Base-by-base conservation (phyloP, 2,888 invertebrate species). In the Drosophila mulleri region DNA sequence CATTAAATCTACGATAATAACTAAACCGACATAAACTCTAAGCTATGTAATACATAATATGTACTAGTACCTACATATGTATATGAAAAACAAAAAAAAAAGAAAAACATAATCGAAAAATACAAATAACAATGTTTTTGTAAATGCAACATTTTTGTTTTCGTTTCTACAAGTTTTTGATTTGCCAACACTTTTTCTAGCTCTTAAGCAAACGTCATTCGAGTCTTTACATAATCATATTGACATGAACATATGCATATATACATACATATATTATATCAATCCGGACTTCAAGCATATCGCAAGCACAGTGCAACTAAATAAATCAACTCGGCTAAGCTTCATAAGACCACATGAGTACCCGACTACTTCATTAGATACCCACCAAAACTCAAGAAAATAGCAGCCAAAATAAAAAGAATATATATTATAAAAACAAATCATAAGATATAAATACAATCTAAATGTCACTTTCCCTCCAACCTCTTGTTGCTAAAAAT, bases 241-340 rank as follows among this genome's bases (percentile, higher is more conserved):
- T 44, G 56, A 69, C 68, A 71, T 39, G 16, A 23, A 59, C 50
- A 57, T 57, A 32, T 26, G 45, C 57, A 50, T 39, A 65, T 62
- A 44, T 53, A 66, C 18, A 61, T 60, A 37, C 59, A 64, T 58
- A 42, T 58, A 75, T 67, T 56, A 75, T 70, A 77, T 75, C 78
- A 73, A 78, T 74, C 62, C 74, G 56, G 75, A 83, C 83, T 67
- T 85, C 84, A 86, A 80, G 82, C 84, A 84, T 84, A 84, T 84
- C 84, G 86, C 82, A 72, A 85, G 67, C 71, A 70, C 75, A 78
- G 83, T 83, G 82, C 83, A 84, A 72, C 68, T 50, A 50, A 44
- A 42, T 29, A 35, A 35, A 16, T 5, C 37, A 61, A 63, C 64
- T 75, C 75, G 72, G 74, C 75, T 56, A 75, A 66, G 81, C 85